Conservation (phyloP, 2,888 invertebrate species). For the Apomyelois bistriatella region DNA sequence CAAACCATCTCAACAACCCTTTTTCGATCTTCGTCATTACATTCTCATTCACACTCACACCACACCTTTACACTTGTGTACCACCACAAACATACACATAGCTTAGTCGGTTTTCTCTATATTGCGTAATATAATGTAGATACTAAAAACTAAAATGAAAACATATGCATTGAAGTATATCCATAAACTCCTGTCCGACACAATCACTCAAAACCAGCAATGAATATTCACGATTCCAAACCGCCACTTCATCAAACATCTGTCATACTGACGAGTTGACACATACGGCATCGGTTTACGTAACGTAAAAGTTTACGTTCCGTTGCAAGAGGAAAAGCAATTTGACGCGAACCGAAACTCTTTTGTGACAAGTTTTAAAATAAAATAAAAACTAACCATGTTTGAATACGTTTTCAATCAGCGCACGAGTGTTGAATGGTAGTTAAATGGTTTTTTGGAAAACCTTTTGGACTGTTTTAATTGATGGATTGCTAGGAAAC, state of each 20-base stretch:
- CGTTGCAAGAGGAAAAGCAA: conserved; percentile 55
- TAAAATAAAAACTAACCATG: conserved; percentile 44
- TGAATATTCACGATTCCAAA: background rate
- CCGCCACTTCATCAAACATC: background rate
- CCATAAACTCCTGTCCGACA: no score
- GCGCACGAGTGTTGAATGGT: conserved; percentile 17
- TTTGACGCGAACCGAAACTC: conserved; percentile 41
- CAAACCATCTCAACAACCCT: no score
- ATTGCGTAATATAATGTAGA: no score
- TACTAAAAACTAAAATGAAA: no score
- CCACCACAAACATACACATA: no score
- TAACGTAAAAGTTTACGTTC: conserved; percentile 34
- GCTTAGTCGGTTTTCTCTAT: no score
- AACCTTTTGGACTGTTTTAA: background rate
- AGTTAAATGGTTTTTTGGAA: conserved; percentile 16
- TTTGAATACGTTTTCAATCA: conserved; percentile 32
- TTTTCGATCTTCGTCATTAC: no score
- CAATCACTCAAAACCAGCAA: background rate
- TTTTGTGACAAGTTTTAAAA: conserved; percentile 41
- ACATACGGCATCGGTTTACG: background rate
- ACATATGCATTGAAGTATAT: no score
- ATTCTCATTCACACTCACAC: no score
- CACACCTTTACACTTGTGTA: no score
- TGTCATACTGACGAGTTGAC: background rate
- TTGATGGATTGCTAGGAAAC: conserved; percentile 4